phyloP scores from a whole-genome alignment of 2,888 invertebrate genomes.

The Druceiella hillmani region DNA sequence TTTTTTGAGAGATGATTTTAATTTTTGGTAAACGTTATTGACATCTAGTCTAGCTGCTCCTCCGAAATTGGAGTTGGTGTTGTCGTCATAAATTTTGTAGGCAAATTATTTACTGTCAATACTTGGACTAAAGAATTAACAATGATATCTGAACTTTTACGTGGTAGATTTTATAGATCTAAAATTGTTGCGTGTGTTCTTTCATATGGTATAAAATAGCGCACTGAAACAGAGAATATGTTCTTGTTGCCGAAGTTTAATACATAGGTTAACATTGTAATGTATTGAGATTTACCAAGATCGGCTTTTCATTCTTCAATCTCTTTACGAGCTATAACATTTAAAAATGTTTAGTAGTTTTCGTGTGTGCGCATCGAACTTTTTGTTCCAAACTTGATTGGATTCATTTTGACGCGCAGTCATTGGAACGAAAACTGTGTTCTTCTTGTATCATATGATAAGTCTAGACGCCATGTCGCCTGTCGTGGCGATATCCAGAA shows the following conservation, averaged over 20 bases:
- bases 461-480: conserved; percentile 13
- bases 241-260: conserved; percentile 29
- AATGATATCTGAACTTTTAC: conserved; percentile 25
- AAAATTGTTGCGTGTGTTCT: conserved; percentile 26
- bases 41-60: no score
- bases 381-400: conserved; percentile 26
- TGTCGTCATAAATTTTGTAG: no score
- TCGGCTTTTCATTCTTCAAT: conserved; percentile 25
- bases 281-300: conserved; percentile 23
- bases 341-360: conserved; percentile 28
- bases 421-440: conserved; percentile 17
- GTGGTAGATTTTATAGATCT: conserved; percentile 23
- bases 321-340: conserved; percentile 24
- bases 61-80: no score
- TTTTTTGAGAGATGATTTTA: no score
- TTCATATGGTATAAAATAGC: conserved; percentile 24
- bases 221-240: conserved; percentile 27
- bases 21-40: no score
- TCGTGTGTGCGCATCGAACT: conserved; percentile 28
- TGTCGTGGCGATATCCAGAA: conserved; percentile 22
- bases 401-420: conserved; percentile 24
- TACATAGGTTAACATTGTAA: conserved; percentile 27
- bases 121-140: conserved; percentile 26
- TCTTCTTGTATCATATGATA: conserved; percentile 19
- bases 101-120: conserved; percentile 27